Conservation (phyloP, 2,888 invertebrate species). For the Polia nebulosa region DNA sequence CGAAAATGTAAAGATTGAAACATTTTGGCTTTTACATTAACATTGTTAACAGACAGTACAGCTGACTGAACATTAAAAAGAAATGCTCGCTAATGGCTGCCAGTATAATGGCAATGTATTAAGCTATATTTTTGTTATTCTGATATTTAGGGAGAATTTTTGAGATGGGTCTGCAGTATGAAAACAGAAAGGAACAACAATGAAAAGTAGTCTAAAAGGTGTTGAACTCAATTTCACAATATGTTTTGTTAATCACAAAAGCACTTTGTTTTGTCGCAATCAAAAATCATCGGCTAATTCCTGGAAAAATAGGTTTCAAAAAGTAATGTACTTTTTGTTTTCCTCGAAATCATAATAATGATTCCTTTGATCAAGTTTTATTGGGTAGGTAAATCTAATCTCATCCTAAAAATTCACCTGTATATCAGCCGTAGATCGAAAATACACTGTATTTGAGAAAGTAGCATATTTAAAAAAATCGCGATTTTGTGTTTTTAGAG, state of each 20-base stretch:
- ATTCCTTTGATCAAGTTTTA: neutral
- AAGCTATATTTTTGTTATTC: neutral
- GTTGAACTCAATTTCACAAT: neutral
- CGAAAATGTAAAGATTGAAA: conserved; percentile 22
- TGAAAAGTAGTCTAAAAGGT: neutral
- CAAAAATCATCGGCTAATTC: neutral
- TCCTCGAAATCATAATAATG: neutral
- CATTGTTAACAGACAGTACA: conserved; percentile 34
- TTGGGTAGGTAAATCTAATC: neutral
- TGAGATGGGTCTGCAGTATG: neutral
- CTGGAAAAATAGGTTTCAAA: neutral
- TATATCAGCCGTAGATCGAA: neutral
- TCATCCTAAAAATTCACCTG: neutral
- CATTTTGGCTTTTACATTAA: conserved; percentile 16
- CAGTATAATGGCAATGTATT: conserved; percentile 6
- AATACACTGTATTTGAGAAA: neutral
- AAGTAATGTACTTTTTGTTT: neutral
- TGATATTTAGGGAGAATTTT: conserved; percentile 5
- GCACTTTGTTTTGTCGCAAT: neutral
- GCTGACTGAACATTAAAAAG: conserved; percentile 28
- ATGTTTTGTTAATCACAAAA: neutral
- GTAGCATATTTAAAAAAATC: neutral
- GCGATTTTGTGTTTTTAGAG: neutral
- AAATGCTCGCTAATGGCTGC: conserved; percentile 19
- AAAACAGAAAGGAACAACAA: neutral